These are phyloP conservation scores for Caiman crocodilus DNA, from an alignment of 2,797 vertebrate genomes.

Conservation along the genomic window DNA sequence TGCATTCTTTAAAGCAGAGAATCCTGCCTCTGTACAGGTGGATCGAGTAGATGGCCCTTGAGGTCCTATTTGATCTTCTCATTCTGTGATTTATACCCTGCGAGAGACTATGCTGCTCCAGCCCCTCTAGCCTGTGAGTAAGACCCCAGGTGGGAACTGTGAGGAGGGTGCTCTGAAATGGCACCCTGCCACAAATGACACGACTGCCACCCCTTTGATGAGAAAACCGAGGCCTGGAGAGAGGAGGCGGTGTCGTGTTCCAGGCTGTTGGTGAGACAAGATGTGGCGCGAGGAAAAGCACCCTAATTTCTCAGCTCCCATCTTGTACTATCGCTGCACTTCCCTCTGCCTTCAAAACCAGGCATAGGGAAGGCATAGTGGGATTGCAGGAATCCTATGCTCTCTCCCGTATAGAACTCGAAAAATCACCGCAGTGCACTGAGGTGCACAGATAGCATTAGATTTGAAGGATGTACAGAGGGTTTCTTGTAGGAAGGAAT, in stretches of 20 bases:
- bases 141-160: background rate
- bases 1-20: too few relatives aligned
- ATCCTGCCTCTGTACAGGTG: too few relatives aligned
- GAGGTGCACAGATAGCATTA: background rate
- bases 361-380: accelerated
- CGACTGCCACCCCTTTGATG: background rate
- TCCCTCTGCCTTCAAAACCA: background rate
- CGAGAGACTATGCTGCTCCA: too few relatives aligned
- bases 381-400: background rate
- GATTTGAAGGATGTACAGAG: background rate
- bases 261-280: background rate
- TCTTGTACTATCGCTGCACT: accelerated
- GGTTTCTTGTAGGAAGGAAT: conserved; percentile 44
- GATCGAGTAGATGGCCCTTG: too few relatives aligned
- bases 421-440: background rate
- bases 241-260: background rate
- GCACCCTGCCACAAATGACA: background rate
- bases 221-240: conserved; percentile 14
- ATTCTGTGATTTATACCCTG: too few relatives aligned
- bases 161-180: background rate
- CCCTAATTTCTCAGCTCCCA: background rate
- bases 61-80: too few relatives aligned
- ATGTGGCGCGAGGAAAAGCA: background rate
- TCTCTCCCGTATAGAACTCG: background rate
- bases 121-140: background rate